phyloP scores from a whole-genome alignment of 2,888 invertebrate genomes.

The Heterodera filipjevi region DNA sequence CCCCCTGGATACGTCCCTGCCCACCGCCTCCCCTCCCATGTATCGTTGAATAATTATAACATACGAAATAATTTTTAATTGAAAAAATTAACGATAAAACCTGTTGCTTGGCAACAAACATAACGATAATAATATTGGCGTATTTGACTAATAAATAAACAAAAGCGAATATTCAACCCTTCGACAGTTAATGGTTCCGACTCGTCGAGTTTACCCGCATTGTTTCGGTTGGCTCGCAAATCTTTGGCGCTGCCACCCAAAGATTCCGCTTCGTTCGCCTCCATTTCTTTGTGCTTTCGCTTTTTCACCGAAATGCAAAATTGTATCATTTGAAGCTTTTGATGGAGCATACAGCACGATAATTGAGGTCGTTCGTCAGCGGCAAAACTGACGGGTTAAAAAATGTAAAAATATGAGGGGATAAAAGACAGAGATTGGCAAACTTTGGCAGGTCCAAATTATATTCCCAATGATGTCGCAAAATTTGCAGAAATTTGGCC shows the following conservation, averaged over 20 bases:
- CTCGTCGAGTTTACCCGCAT: constrained; percentile 7
- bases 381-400: not conserved
- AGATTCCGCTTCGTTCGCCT: not conserved
- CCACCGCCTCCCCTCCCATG: too few species aligned
- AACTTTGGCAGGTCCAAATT: constrained; percentile 80
- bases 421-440: not conserved
- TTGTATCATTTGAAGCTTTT: constrained; percentile 82
- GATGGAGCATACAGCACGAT: constrained; percentile 79
- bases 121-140: too few species aligned
- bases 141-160: too few species aligned
- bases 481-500: constrained; percentile 88
- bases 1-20: too few species aligned
- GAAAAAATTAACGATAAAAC: too few species aligned
- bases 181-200: too few species aligned
- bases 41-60: too few species aligned
- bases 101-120: too few species aligned
- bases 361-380: constrained; percentile 43
- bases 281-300: constrained; percentile 30
- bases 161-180: too few species aligned
- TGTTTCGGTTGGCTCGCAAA: not conserved
- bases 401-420: not conserved
- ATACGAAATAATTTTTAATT: too few species aligned
- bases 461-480: constrained; percentile 87
- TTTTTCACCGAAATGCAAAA: constrained; percentile 71
- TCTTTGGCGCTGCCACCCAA: not conserved